A percentile compares a stretch with the other conserved stretches of the same genome.
Evolutionary conservation across 1,140 invertebrate genomes (phyloP).

Genomic region (Wasmannia auropunctata): DNA sequence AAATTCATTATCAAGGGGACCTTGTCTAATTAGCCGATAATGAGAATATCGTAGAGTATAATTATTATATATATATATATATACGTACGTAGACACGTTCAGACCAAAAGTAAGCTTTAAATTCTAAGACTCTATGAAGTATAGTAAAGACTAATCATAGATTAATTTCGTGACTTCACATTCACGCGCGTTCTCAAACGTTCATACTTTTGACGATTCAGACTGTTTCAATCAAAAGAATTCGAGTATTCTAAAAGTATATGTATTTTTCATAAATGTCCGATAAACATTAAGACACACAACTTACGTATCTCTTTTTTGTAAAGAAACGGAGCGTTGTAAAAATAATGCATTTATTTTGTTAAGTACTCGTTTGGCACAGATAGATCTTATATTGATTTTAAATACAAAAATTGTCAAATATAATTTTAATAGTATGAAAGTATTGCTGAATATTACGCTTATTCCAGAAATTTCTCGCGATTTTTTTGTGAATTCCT

Average conservation of each 20-base stretch:
- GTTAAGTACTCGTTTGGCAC: not conserved
- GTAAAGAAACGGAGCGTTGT: not conserved
- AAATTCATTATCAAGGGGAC: slow-evolving; percentile 47
- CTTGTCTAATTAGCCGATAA: slow-evolving; percentile 36
- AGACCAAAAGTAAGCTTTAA: slow-evolving; percentile 57
- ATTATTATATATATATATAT: slow-evolving; percentile 4
- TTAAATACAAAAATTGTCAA: slow-evolving; percentile 1
- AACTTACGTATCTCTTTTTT: slow-evolving; percentile 1
- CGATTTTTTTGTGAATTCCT: not conserved
- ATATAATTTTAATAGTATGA: slow-evolving; percentile 17
- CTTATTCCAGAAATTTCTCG: not conserved
- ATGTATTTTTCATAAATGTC: slow-evolving; percentile 32
- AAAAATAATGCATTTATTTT: slow-evolving; percentile 23
- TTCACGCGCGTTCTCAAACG: not conserved
- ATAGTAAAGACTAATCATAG: slow-evolving; percentile 19
- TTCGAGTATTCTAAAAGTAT: slow-evolving; percentile 4
- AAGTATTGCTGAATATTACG: not conserved
- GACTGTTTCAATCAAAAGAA: slow-evolving; percentile 43
- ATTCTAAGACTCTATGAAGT: slow-evolving; percentile 31
- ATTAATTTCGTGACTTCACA: slow-evolving; percentile 19
- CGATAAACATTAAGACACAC: not conserved
- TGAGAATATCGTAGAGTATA: slow-evolving; percentile 29
- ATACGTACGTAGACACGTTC: slow-evolving; percentile 19
- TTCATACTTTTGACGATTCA: slow-evolving; percentile 33
- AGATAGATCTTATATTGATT: not conserved